These are phyloP conservation scores for Aplodontia rufa DNA, from an alignment of 2,113 vertebrate genomes.

Conservation along the genomic window DNA sequence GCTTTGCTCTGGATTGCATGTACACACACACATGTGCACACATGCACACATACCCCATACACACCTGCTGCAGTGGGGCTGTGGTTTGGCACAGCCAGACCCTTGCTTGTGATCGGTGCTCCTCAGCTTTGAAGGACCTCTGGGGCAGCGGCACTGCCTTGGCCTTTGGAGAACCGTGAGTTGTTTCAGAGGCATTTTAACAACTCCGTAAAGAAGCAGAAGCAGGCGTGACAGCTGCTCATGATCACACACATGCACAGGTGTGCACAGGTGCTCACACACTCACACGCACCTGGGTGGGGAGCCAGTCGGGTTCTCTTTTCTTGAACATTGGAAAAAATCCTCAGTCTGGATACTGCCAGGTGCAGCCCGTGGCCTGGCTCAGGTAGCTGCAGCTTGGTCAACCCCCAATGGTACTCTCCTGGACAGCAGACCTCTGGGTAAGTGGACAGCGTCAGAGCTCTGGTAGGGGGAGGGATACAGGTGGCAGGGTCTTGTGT, in stretches of 20 bases:
- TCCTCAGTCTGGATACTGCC: accelerated
- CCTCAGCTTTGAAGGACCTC: not conserved
- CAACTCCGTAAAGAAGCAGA: not conserved
- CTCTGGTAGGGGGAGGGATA: not conserved
- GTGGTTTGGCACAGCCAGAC: no score
- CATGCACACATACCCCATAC: no score
- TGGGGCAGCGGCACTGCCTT: not conserved
- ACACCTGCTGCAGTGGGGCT: accelerated
- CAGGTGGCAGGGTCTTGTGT: no score
- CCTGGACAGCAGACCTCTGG: not conserved
- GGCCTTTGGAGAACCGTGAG: not conserved
- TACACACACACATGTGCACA: no score
- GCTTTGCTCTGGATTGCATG: no score
- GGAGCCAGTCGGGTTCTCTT: not conserved
- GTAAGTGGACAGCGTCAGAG: not conserved
- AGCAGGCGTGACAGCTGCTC: accelerated
- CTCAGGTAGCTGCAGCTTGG: not conserved
- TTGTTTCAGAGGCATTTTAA: not conserved
- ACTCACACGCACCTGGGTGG: not conserved
- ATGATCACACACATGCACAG: accelerated
- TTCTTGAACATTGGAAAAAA: not conserved
- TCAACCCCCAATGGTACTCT: not conserved
- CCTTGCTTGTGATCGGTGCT: not conserved
- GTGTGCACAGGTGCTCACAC: accelerated
- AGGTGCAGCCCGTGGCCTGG: not conserved